Evolutionary conservation across 1,140 invertebrate genomes (phyloP).

Genomic region (Trigoniulus corallinus): DNA sequence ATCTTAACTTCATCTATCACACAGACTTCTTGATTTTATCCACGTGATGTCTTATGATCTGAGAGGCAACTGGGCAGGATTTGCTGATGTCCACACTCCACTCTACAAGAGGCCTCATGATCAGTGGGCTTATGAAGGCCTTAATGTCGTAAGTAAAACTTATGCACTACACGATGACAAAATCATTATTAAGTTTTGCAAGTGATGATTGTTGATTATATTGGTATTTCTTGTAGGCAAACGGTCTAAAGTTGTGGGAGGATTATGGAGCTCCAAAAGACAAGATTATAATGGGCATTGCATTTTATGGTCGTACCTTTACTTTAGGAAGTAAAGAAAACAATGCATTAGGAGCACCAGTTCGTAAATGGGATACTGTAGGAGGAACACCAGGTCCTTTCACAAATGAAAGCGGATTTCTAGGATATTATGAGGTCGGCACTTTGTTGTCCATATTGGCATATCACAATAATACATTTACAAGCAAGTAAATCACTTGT

Average conservation of each 20-base stretch:
- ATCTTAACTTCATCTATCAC: constrained; percentile 1
- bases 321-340: constrained; percentile 60
- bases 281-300: constrained; percentile 72
- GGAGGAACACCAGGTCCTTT: constrained; percentile 64
- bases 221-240: constrained; percentile 42
- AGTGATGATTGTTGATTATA: neutral
- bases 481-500: neutral
- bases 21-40: constrained; percentile 45
- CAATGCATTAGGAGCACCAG: constrained; percentile 57
- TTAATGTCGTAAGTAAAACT: constrained; percentile 57
- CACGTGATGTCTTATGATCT: constrained; percentile 85
- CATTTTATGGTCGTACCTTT: constrained; percentile 69
- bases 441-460: too few relatives aligned
- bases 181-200: neutral
- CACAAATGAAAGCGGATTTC: constrained; percentile 63
- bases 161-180: neutral
- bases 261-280: constrained; percentile 67
- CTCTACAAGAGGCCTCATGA: constrained; percentile 59
- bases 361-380: constrained; percentile 49
- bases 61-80: constrained; percentile 77
- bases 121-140: constrained; percentile 68
- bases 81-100: constrained; percentile 70
- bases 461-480: neutral
- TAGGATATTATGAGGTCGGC: constrained; percentile 73
- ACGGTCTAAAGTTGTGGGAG: constrained; percentile 66